Conservation (phyloP, 2,113 vertebrate species). For the Prolemur simus region DNA sequence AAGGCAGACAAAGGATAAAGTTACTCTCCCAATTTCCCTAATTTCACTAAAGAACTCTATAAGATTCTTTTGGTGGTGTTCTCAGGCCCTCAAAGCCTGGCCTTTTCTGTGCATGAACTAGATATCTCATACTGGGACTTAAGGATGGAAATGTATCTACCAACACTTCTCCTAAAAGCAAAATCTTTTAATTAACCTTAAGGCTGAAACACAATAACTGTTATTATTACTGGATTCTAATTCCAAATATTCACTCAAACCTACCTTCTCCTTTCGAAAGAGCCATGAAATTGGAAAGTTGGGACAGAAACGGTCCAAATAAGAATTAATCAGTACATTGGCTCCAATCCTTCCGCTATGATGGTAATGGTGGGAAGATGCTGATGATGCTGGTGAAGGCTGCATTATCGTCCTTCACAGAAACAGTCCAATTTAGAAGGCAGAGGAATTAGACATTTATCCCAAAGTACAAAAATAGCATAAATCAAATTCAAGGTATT, state of each 20-base stretch:
- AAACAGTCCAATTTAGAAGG: not conserved
- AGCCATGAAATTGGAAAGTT: not conserved
- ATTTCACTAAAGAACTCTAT: conserved; percentile 16
- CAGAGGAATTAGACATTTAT: not conserved
- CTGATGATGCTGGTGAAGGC: not conserved
- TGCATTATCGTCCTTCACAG: not conserved
- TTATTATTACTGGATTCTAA: not conserved
- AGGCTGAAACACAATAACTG: not conserved
- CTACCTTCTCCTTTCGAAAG: conserved; percentile 21
- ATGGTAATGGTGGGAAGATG: not conserved
- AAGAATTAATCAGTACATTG: not conserved
- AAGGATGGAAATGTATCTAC: not conserved
- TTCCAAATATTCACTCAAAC: conserved; percentile 32
- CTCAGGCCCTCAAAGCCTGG: not conserved
- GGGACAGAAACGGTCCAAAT: not conserved
- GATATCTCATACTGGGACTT: not conserved
- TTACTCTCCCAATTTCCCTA: conserved; percentile 12
- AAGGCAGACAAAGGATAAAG: conserved; percentile 4
- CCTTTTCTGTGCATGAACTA: not conserved
- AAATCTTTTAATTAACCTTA: not conserved
- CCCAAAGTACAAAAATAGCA: not conserved
- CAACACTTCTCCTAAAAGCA: not conserved
- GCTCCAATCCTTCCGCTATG: not conserved
- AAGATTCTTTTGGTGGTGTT: not conserved
- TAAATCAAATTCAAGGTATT: not conserved